Base-by-base conservation (phyloP, 2,888 invertebrate species). In the Neoscelio sp. region DNA sequence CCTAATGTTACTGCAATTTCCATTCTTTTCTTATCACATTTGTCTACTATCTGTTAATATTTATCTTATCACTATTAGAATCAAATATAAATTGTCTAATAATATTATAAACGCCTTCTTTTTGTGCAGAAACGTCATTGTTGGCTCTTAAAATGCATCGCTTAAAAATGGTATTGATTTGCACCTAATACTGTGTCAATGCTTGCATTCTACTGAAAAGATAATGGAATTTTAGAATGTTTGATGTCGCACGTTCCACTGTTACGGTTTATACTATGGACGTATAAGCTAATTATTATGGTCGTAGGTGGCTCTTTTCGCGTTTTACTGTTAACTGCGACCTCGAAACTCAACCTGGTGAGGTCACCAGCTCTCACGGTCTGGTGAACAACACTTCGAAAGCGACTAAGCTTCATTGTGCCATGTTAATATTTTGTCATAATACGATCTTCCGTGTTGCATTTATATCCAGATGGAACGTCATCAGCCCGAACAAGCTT, bases 331-430 rank as follows among this genome's bases (percentile, higher is more conserved):
- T 86, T 86, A 85, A 84, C 84, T 78, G 80, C 84, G 84, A 84
- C 86, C 86, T 85, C 85, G 82, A 84, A 84, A 84, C 81, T 78
- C 82, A 81, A 78, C 80, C 76, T 80, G 83, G 82, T 82, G 85
- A 86, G 85, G 85, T 85, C 85, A 84, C 85, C 82, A 83, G 83
- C 84, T 86, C 85, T 85, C 85, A 86, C 85, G 86, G 84, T 86
- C 83, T 81, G 85, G 77, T 82, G 85, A 84, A 78, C 78, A 78
- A 58, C 80, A 60, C 77, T 74, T 81, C 80, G 80, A 82, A 81
- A 81, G 77, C 80, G 73, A 18, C 50, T 23, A 10, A 40, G 33
- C 50, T 38, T 64, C 48, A 60, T 67, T 60, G 38, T 71, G 23
- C 40, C 30, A 20, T 26, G 18, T 26, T 20, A 8, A 40, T 13